Evolutionary conservation across 2,797 vertebrate genomes (phyloP), one percentile per base, ranked within the genome.

Genomic region (Enteromius unitaeniatus): DNA sequence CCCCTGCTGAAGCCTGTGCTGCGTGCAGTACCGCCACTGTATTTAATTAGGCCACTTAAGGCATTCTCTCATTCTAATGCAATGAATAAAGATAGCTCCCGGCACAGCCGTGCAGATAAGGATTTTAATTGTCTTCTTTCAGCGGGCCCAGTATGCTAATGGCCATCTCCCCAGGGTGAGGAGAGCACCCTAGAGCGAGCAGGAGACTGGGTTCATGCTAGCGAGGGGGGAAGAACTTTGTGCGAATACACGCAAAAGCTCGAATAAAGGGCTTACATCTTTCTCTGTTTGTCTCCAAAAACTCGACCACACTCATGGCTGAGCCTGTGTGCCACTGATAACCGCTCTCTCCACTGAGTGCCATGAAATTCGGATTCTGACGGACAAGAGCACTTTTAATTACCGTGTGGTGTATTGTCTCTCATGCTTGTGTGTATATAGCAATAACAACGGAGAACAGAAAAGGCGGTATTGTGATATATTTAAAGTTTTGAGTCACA

Each of bases 61-160:
- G 84, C 86, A 90, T 94, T 90, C 91, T 93, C 93, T 94, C 90
- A 91, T 91, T 92, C 92, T 89, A 91, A 89, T 89, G 91, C 92
- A 90, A 91, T 88, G 92, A 94, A 93, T 92, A 93, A 88, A 89
- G 91, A 94, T 91, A 91, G 92, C 91, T 93, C 91, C 91, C 91
- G 90, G 93, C 91, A 90, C 89, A 93, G 91, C 88, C 85, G 85
- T 87, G 83, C 85, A 90, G 91, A 91, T 91, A 91, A 92, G 93
- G 90, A 95, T 93, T 93, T 93, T 95, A 96, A 96, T 93, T 94
- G 94, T 95, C 91, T 91, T 88, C 88, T 87, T 86, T 94, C 94
- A 94, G 92, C 88, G 87, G 90, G 88, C 91, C 93, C 88, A 91
- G 91, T 93, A 89, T 93, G 94, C 93, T 95, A 95, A 96, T 93